These are phyloP conservation scores for Notiomystis cincta DNA, from an alignment of 2,113 vertebrate species.

Conservation along the genomic window DNA sequence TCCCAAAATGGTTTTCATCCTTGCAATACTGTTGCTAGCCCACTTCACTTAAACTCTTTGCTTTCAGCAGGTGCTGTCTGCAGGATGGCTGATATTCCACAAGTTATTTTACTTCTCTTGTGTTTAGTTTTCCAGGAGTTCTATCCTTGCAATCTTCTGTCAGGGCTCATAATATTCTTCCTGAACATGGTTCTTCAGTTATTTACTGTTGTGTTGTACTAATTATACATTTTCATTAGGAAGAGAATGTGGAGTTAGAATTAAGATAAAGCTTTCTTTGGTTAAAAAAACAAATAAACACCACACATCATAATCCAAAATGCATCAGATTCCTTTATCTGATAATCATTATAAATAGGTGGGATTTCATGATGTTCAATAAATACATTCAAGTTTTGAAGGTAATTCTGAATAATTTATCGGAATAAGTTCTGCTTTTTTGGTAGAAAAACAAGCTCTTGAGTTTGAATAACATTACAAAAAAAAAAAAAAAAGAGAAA, in stretches of 20 bases:
- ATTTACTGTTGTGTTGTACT: neutral
- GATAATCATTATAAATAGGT: neutral
- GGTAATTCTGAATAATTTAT: neutral
- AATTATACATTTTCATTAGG: neutral
- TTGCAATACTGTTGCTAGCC: neutral
- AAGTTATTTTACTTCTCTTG: accelerated
- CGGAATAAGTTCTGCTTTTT: neutral
- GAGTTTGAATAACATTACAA: neutral
- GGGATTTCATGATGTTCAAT: neutral
- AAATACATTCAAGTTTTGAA: neutral
- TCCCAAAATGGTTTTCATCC: neutral
- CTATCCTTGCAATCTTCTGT: neutral
- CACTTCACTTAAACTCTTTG: neutral
- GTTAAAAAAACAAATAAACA: neutral
- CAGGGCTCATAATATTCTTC: neutral
- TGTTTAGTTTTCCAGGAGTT: accelerated
- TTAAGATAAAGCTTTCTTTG: neutral
- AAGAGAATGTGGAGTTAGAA: neutral
- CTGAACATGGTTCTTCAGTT: neutral
- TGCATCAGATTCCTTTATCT: neutral
- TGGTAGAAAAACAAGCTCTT: neutral
- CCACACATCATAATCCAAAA: neutral
- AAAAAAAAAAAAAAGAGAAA: neutral
- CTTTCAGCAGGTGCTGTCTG: neutral
- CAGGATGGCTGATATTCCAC: neutral